Conservation (phyloP, 2,113 vertebrate species). For the Corvus hawaiiensis region DNA sequence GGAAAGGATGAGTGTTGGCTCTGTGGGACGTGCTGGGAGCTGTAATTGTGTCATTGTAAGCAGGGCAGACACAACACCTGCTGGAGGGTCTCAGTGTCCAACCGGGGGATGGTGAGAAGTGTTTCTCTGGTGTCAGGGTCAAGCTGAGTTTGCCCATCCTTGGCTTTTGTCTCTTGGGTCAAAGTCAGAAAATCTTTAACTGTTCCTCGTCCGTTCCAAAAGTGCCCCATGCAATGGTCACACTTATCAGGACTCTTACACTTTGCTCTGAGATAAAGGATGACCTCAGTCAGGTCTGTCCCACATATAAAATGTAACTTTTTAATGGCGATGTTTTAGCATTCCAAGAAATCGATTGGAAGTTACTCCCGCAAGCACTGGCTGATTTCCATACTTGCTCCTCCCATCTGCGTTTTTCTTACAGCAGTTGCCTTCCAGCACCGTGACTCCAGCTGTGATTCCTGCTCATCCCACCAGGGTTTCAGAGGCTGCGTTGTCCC, state of each 20-base stretch:
- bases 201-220: rapidly evolving
- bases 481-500: rapidly evolving
- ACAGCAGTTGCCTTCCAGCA: not conserved
- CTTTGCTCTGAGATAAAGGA: not conserved
- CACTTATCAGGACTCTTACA: not conserved
- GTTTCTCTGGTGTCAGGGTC: not conserved
- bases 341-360: not conserved
- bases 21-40: not conserved
- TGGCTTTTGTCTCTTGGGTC: not conserved
- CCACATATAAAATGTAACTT: rapidly evolving
- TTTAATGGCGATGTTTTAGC: not conserved
- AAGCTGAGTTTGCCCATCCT: not conserved
- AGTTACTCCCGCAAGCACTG: rapidly evolving
- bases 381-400: rapidly evolving
- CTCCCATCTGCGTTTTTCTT: not conserved
- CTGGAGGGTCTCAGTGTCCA: rapidly evolving
- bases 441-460: rapidly evolving
- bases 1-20: not conserved
- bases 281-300: not conserved
- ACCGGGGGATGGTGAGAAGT: rapidly evolving
- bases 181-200: not conserved
- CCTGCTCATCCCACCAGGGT: not conserved
- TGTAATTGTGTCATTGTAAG: rapidly evolving
- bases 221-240: not conserved
- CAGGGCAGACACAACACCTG: rapidly evolving